These are phyloP conservation scores for Rapana venosa DNA, from an alignment of 2,888 invertebrate species.

Conservation along the genomic window DNA sequence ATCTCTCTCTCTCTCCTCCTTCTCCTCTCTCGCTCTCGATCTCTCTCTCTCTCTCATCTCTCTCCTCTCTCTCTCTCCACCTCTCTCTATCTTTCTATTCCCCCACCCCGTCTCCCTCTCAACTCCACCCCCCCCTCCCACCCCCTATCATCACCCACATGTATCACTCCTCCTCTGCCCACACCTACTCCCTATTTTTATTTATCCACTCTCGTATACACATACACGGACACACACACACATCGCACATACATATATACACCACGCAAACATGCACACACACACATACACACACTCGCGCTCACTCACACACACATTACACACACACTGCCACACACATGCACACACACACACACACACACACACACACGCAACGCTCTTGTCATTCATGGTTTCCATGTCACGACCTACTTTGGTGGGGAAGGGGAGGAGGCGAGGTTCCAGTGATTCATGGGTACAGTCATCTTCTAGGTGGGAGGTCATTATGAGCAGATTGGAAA, in stretches of 20 bases:
- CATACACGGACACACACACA: not conserved
- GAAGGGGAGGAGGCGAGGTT: no score
- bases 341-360: not conserved
- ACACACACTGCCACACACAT: not conserved
- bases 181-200: not conserved
- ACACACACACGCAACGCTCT: not conserved
- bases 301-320: not conserved
- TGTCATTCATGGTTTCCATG: not conserved
- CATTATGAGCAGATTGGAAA: not conserved
- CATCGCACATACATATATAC: not conserved
- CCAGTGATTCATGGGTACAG: no score
- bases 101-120: not conserved
- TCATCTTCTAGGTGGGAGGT: no score
- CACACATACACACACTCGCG: not conserved
- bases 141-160: not conserved
- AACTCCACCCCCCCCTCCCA: not conserved
- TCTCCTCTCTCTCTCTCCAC: not conserved
- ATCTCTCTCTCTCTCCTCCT: not conserved
- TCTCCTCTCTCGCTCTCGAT: not conserved
- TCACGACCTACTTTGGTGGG: not conserved
- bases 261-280: not conserved
- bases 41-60: not conserved
- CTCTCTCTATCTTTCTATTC: not conserved
- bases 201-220: not conserved
- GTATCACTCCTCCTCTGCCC: not conserved